Percentiles rank a stretch among this genome's conserved stretches.
Conservation (phyloP, 2,113 vertebrate genomes). For the Urocitellus parryii region DNA sequence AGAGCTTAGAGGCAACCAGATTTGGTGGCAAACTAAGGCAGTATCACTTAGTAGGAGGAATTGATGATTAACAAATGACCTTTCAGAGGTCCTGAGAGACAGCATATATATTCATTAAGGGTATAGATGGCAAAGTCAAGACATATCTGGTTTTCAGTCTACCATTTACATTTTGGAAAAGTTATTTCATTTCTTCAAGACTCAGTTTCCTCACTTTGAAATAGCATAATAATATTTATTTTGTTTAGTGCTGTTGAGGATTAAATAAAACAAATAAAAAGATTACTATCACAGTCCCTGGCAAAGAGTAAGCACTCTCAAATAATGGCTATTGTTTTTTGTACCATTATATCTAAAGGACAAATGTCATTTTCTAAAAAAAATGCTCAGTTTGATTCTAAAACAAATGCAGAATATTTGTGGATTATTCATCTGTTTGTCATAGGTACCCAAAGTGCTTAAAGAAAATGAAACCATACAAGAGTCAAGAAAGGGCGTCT, state of each 20-base stretch:
- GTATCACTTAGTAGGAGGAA: background rate
- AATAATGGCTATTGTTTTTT: background rate
- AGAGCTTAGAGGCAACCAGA: background rate
- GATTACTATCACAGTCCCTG: background rate
- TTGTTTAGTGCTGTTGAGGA: background rate
- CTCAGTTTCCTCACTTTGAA: conserved; percentile 17
- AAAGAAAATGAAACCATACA: background rate
- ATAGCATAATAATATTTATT: background rate
- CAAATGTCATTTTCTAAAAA: conserved; percentile 14
- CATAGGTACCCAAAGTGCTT: background rate
- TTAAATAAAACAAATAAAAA: background rate
- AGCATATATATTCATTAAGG: background rate
- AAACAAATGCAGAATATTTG: background rate
- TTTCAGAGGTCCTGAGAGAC: background rate
- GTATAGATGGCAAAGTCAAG: background rate
- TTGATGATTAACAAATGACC: background rate
- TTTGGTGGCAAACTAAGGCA: background rate
- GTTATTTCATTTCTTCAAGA: background rate
- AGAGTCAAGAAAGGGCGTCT: background rate
- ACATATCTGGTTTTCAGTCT: background rate
- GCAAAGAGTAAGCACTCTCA: background rate
- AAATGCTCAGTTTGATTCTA: background rate
- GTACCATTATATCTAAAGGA: background rate
- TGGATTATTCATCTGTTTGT: background rate
- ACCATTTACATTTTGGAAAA: background rate